Percentiles rank a stretch among this genome's conserved stretches.
These are phyloP conservation scores for Melolontha melolontha DNA, from an alignment of 2,888 invertebrate species.

Conservation along the genomic window DNA sequence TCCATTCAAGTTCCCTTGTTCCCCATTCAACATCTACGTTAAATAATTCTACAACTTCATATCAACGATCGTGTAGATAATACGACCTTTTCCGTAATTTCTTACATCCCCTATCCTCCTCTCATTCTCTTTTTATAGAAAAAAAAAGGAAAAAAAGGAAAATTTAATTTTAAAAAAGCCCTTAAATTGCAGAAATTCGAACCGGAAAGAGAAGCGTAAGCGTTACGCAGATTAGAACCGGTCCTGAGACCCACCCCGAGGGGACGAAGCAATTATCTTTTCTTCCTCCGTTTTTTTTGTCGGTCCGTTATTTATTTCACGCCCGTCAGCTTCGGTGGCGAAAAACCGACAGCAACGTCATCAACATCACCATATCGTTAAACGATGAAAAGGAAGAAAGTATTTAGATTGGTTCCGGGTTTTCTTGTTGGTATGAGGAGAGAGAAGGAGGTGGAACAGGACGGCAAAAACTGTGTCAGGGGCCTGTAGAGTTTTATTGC, in stretches of 20 bases:
- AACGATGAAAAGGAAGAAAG: too few species aligned
- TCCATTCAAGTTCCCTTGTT: too few species aligned
- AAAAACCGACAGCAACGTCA: too few species aligned
- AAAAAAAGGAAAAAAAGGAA: not conserved
- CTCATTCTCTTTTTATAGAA: not conserved
- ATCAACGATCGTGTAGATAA: too few species aligned
- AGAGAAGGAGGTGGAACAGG: conserved; percentile 7
- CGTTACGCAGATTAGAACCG: conserved; percentile 9
- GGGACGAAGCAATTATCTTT: conserved; percentile 10
- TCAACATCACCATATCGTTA: too few species aligned
- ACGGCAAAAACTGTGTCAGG: conserved; percentile 26
- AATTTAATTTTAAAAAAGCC: conserved; percentile 5
- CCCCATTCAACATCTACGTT: too few species aligned
- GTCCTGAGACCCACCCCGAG: not conserved
- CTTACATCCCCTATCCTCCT: too few species aligned
- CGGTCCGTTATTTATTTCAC: not conserved
- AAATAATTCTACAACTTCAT: too few species aligned
- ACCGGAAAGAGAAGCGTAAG: conserved; percentile 6
- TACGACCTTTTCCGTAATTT: too few species aligned
- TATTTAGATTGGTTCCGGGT: too few species aligned
- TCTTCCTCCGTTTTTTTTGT: not conserved
- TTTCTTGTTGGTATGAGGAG: not conserved
- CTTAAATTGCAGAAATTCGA: conserved; percentile 5
- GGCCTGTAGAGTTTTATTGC: conserved; percentile 26
- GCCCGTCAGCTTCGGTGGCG: not conserved